phyloP scores from a whole-genome alignment of 2,797 vertebrate species.

The Acanthurus lineatus region DNA sequence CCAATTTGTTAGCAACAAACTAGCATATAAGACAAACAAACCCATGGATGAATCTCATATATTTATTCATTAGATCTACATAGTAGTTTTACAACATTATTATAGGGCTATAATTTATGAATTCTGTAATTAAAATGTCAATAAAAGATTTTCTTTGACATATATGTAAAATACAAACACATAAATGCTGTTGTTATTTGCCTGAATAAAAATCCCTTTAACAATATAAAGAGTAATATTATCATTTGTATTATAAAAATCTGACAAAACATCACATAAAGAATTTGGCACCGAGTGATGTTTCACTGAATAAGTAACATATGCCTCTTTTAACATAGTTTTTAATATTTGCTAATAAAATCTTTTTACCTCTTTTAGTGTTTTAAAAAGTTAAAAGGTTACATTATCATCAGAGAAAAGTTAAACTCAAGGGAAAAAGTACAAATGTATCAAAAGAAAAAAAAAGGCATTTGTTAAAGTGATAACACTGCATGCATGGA shows the following conservation, averaged over 20 bases:
- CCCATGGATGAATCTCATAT: conserved; percentile 41
- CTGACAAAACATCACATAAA: conserved; percentile 54
- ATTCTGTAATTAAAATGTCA: conserved; percentile 42
- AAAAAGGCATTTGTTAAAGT: conserved; percentile 45
- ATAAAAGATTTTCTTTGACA: conserved; percentile 44
- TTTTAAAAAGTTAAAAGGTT: conserved; percentile 34
- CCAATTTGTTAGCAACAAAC: conserved; percentile 47
- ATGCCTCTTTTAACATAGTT: conserved; percentile 43
- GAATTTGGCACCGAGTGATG: conserved; percentile 63
- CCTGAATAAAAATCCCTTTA: conserved; percentile 48
- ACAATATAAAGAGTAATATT: conserved; percentile 59
- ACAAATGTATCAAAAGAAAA: conserved; percentile 73
- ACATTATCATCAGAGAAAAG: conserved; percentile 44
- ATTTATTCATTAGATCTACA: conserved; percentile 73
- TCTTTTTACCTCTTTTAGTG: conserved; percentile 19
- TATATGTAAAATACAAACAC: conserved; percentile 60
- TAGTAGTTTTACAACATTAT: conserved; percentile 60
- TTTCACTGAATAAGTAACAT: conserved; percentile 42
- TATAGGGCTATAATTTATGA: conserved; percentile 47
- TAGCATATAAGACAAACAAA: conserved; percentile 45
- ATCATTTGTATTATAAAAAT: conserved; percentile 53
- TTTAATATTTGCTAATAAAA: conserved; percentile 42
- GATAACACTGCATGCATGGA: conserved; percentile 62
- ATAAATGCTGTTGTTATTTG: conserved; percentile 48
- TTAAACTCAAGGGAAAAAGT: conserved; percentile 34